A percentile compares a stretch with the other conserved stretches of the same genome.
Evolutionary conservation across 1,140 invertebrate species (phyloP).

Genomic region (Leguminivora glycinivorella): DNA sequence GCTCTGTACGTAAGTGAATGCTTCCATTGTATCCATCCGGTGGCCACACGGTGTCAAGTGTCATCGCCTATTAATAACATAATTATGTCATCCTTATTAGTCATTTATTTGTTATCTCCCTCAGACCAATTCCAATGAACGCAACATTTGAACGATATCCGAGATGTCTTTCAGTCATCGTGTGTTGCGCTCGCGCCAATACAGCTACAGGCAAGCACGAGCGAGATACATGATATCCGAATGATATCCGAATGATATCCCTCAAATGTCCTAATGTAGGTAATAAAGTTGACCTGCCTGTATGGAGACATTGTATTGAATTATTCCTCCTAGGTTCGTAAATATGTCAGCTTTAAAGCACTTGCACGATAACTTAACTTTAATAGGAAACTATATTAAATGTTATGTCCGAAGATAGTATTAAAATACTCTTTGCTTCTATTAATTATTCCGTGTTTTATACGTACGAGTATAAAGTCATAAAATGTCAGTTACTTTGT

Average conservation of each 20-base stretch:
- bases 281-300: no score
- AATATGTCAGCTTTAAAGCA: constrained; percentile 16
- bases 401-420: neutral
- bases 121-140: no score
- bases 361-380: constrained; percentile 20
- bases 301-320: constrained; percentile 13
- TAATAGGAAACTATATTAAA: constrained; percentile 20
- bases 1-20: constrained; percentile 26
- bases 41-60: constrained; percentile 46
- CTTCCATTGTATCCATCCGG: constrained; percentile 53
- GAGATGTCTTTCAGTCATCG: no score
- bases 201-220: no score
- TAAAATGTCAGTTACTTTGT: constrained; percentile 10
- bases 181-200: no score
- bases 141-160: no score
- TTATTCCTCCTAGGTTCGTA: constrained; percentile 8
- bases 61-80: constrained; percentile 32
- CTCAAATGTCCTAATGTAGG: no score
- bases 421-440: constrained; percentile 7
- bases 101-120: constrained; percentile 17
- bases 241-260: no score
- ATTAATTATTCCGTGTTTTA: constrained; percentile 10
- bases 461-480: neutral
- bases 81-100: constrained; percentile 38
- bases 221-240: no score